phyloP scores from a whole-genome alignment of 2,888 invertebrate species.

The Chrysomela aeneicollis region DNA sequence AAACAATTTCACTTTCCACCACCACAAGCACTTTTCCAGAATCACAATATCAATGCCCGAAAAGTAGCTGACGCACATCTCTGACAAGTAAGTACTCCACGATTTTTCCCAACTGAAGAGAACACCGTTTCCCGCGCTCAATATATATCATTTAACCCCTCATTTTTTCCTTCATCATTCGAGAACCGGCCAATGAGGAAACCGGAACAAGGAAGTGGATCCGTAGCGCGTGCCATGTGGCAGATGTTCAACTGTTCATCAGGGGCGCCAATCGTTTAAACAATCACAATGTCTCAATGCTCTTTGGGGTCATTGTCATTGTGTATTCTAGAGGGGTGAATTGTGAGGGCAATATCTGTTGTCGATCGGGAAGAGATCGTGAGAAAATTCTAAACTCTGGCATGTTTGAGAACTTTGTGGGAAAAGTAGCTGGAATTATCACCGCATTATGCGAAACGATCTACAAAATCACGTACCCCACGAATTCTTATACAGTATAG shows the following conservation, averaged over 20 bases:
- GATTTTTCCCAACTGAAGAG: conserved; percentile 31
- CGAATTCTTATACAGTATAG: no score
- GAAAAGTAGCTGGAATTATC: no score
- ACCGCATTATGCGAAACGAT: no score
- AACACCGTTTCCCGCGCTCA: conserved; percentile 34
- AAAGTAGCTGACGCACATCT: background rate
- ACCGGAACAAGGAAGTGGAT: conserved; percentile 55
- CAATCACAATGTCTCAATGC: conserved; percentile 25
- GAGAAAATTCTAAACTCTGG: background rate
- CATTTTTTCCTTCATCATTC: conserved; percentile 32
- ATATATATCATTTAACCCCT: conserved; percentile 46
- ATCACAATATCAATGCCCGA: background rate
- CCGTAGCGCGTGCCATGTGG: conserved; percentile 25
- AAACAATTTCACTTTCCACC: background rate
- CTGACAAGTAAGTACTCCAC: background rate
- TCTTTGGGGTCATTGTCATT: conserved; percentile 23
- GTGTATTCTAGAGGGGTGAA: conserved; percentile 21
- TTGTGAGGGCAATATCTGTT: conserved; percentile 10
- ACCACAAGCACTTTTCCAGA: background rate
- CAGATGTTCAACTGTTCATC: conserved; percentile 25
- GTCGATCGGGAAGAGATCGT: background rate
- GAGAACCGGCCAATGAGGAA: conserved; percentile 50
- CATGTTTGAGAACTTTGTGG: background rate
- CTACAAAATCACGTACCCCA: no score
- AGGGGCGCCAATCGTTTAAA: conserved; percentile 22